phyloP scores from a whole-genome alignment of 2,888 invertebrate species.

The Bombylius discolor region DNA sequence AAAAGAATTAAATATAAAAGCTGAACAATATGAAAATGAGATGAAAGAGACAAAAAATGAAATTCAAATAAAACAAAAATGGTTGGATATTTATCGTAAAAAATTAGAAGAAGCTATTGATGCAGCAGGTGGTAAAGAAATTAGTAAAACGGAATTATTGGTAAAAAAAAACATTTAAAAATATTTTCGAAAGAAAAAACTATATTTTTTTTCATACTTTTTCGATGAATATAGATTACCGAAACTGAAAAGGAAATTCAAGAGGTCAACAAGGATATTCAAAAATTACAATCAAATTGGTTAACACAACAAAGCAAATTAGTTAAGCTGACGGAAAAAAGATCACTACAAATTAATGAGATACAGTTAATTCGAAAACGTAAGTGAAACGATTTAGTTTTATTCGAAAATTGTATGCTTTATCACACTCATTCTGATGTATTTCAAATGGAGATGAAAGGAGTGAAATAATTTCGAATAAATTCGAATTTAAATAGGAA shows the following conservation, averaged over 20 bases:
- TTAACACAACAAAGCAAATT: conserved; percentile 61
- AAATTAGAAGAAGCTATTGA: conserved; percentile 40
- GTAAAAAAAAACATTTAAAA: conserved; percentile 5
- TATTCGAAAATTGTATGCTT: background rate
- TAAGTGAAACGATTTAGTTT: conserved; percentile 27
- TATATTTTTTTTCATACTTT: background rate
- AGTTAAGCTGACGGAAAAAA: conserved; percentile 52
- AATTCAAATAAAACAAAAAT: conserved; percentile 40
- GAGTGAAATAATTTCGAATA: too few relatives aligned
- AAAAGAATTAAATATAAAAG: conserved; percentile 34
- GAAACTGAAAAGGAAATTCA: conserved; percentile 53
- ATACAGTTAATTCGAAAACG: conserved; percentile 60
- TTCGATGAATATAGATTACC: conserved; percentile 37
- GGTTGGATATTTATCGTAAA: conserved; percentile 39
- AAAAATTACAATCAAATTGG: conserved; percentile 56
- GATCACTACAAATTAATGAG: conserved; percentile 52
- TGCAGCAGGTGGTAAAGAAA: conserved; percentile 36
- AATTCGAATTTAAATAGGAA: too few relatives aligned
- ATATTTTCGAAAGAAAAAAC: background rate
- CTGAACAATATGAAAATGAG: conserved; percentile 35
- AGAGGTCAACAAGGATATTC: conserved; percentile 44
- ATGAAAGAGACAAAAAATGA: conserved; percentile 36
- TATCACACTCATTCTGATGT: background rate
- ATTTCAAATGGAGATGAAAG: background rate
- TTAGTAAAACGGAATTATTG: conserved; percentile 18